Conservation (phyloP, 2,113 vertebrate genomes). For the Anhinga rufa region DNA sequence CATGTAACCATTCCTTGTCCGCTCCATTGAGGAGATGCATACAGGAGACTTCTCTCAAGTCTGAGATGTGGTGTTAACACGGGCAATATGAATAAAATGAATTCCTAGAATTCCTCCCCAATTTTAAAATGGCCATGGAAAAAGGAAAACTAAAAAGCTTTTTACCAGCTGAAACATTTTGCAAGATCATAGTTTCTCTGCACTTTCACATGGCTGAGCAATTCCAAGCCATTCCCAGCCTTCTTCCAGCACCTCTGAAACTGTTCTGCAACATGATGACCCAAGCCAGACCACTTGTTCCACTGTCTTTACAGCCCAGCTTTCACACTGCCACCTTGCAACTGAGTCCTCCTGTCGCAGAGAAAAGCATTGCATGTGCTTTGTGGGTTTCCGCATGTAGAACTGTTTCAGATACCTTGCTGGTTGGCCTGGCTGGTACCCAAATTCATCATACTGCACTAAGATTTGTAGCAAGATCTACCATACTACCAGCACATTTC, state of each 20-base stretch:
- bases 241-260: background rate
- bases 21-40: background rate
- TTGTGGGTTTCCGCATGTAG: background rate
- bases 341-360: background rate
- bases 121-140: background rate
- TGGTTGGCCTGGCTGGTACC: background rate
- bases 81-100: background rate
- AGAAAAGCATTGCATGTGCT: background rate
- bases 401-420: background rate
- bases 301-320: background rate
- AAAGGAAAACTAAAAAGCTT: background rate
- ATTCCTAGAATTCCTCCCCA: background rate
- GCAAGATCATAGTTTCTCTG: background rate
- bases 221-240: background rate
- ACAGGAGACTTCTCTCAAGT: background rate
- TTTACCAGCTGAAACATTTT: background rate
- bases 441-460: background rate
- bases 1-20: background rate
- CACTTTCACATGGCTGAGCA: fast-evolving
- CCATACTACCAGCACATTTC: background rate
- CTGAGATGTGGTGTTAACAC: background rate
- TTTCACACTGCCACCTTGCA: background rate
- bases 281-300: background rate
- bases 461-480: background rate
- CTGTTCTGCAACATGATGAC: background rate